These are phyloP conservation scores for Stratiolaelaps scimitus DNA, from an alignment of 1,140 invertebrate genomes.

Conservation along the genomic window DNA sequence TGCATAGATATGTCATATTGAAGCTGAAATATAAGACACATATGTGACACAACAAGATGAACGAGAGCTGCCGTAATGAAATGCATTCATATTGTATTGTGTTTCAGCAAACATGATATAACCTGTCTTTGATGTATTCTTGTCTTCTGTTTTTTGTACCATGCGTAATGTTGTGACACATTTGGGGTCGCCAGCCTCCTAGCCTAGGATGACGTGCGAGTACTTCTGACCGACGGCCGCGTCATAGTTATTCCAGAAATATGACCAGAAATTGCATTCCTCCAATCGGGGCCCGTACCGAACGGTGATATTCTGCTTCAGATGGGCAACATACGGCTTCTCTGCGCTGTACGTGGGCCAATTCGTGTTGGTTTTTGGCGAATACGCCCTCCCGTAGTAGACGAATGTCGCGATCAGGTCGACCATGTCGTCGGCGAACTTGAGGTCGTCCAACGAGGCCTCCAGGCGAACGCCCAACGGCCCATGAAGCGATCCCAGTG, in stretches of 20 bases:
- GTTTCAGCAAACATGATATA: too few relatives aligned
- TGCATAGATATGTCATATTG: too few relatives aligned
- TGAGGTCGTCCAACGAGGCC: neutral
- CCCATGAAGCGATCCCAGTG: slow-evolving; percentile 3
- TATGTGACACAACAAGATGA: too few relatives aligned
- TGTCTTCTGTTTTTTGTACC: too few relatives aligned
- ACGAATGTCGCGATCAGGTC: slow-evolving; percentile 8
- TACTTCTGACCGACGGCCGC: neutral
- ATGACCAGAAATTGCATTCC: slow-evolving; percentile 23
- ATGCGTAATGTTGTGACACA: too few relatives aligned
- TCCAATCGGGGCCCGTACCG: neutral
- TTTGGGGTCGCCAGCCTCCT: too few relatives aligned
- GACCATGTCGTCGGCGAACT: slow-evolving; percentile 22
- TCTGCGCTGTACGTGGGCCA: slow-evolving; percentile 2
- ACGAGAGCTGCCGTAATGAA: too few relatives aligned
- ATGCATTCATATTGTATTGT: too few relatives aligned
- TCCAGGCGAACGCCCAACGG: neutral
- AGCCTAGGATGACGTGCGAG: slow-evolving; percentile 12
- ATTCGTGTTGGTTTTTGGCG: neutral
- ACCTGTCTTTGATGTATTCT: too few relatives aligned
- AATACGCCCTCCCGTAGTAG: slow-evolving; percentile 21
- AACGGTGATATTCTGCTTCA: neutral
- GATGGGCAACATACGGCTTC: neutral
- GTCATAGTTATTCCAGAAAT: slow-evolving; percentile 23
- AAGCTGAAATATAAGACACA: too few relatives aligned